Base-by-base conservation (phyloP, 53 echinoderm and acorn worm species). In the Echinarachnius parma region DNA sequence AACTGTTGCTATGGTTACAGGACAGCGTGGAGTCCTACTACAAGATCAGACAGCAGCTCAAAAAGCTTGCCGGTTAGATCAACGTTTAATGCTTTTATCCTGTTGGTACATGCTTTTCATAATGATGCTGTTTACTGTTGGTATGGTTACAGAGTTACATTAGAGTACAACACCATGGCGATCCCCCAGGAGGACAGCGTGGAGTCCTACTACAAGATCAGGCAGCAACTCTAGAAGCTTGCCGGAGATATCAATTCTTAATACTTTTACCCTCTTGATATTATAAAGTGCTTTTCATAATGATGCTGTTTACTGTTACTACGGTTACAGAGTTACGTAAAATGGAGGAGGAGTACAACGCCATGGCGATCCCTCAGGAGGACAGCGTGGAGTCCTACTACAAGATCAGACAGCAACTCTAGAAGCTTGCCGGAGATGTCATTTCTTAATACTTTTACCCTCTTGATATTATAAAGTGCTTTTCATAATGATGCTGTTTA, bases 171-270 rank as follows among this genome's bases (percentile, higher is more conserved):
- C 55, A 53, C 80, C 46, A 87, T 80, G 61, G 69, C 66, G 48
- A 88, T 98, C 11, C 85, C 88, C 1, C 82, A 98, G 61, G 91
- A 98, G 48, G 98, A 98, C 69, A 91, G 91, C 37, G 85, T 91
- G 2, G 88, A 88, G 62, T 67, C 98, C 0, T 91, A 95, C 62
- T 95, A 95, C 77, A 95, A 87, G 66, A 91, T 95, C 62, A 61
- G 95, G 60, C 95, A 95, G 16, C 92, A 76, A 15, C 90, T 90
- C 24, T 77, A 81, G 45, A 98, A 80, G 50, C 78, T 91, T 9
- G 88, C 71, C 47, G 81, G 66, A 46, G 91, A 98, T 48, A 87
- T 98, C 35, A 76, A 86, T 50, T 19, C 5, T n/a, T n/a, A n/a
- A n/a, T n/a, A n/a, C n/a, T n/a, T n/a, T 7, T 42, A 42, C 42